Conservation (phyloP, 2,888 invertebrate genomes). For the Thyatira batis region DNA sequence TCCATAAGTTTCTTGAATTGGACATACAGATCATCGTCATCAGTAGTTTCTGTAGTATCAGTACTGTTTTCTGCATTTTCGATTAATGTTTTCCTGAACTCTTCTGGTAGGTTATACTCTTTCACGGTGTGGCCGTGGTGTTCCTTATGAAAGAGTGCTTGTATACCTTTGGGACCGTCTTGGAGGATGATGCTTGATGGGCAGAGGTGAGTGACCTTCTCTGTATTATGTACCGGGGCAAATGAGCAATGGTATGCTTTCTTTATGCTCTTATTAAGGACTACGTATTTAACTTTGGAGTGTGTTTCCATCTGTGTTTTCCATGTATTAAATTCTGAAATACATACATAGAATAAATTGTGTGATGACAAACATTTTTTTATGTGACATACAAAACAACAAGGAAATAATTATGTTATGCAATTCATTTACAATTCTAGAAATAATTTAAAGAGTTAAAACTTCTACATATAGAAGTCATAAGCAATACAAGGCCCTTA, state of each 20-base stretch:
- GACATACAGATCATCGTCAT: slow-evolving; percentile 35
- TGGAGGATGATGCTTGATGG: slow-evolving; percentile 48
- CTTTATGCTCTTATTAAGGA: slow-evolving; percentile 33
- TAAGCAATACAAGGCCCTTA: too few species aligned
- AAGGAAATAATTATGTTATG: too few species aligned
- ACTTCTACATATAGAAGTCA: too few species aligned
- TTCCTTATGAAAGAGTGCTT: slow-evolving; percentile 50
- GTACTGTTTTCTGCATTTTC: slow-evolving; percentile 23
- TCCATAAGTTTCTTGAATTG: slow-evolving; percentile 55
- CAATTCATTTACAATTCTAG: too few species aligned
- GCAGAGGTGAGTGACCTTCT: slow-evolving; percentile 36
- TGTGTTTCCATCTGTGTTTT: slow-evolving; percentile 45
- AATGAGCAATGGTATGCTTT: slow-evolving; percentile 48
- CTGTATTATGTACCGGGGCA: not conserved
- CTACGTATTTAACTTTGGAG: slow-evolving; percentile 33
- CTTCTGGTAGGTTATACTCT: slow-evolving; percentile 27
- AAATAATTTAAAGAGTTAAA: too few species aligned
- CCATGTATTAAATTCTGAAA: slow-evolving; percentile 63
- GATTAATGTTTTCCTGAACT: slow-evolving; percentile 40
- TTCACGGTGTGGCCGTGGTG: slow-evolving; percentile 45
- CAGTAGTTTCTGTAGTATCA: slow-evolving; percentile 7
- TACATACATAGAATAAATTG: not conserved
- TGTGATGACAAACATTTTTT: too few species aligned
- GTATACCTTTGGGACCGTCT: slow-evolving; percentile 48
- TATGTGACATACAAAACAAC: too few species aligned